These are phyloP conservation scores for Spilarctia lutea DNA, from an alignment of 2,888 invertebrate genomes.

Conservation along the genomic window DNA sequence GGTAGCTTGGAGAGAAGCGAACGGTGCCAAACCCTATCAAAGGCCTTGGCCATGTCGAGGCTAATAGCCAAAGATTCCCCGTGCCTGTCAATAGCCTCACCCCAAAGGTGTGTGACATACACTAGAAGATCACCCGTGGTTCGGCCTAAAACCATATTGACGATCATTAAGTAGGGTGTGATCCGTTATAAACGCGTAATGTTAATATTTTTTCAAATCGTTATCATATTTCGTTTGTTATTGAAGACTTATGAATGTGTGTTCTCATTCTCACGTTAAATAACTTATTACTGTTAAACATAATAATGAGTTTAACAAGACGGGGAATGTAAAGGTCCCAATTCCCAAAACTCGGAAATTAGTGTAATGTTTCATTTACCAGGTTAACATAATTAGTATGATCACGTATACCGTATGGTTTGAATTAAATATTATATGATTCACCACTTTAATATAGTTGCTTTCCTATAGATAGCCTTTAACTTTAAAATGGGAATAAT, in stretches of 20 bases:
- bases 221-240: background rate
- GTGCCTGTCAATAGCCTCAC: too few relatives aligned
- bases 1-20: too few relatives aligned
- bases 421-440: background rate
- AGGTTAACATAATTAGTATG: background rate
- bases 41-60: too few relatives aligned
- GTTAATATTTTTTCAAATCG: too few relatives aligned
- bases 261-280: background rate
- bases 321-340: conserved; percentile 18
- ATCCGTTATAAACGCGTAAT: too few relatives aligned
- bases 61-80: too few relatives aligned
- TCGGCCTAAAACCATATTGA: too few relatives aligned
- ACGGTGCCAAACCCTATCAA: too few relatives aligned
- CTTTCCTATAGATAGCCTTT: too few relatives aligned
- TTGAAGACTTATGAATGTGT: background rate
- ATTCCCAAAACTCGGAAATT: conserved; percentile 24
- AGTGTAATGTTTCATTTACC: conserved; percentile 22
- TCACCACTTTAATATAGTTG: background rate
- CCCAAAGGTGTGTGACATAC: too few relatives aligned
- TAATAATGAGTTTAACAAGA: background rate
- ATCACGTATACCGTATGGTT: background rate
- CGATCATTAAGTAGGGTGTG: too few relatives aligned
- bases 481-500: background rate
- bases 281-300: background rate
- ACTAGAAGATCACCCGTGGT: too few relatives aligned